phyloP scores from a whole-genome alignment of 1,140 invertebrate species.

The Eumeta japonica region DNA sequence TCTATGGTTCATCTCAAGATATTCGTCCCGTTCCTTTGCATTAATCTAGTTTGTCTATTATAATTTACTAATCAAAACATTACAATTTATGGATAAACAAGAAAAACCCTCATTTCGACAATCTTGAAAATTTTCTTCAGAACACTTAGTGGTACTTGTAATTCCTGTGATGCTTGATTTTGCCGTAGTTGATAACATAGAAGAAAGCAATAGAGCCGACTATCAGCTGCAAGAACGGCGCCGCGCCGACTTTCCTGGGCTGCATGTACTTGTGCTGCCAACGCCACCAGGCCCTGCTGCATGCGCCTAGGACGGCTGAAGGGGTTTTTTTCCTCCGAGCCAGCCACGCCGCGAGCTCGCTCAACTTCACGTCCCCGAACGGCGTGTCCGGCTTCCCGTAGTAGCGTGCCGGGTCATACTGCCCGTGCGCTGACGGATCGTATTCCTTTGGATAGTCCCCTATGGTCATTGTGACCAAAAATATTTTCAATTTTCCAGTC shows the following conservation, averaged over 20 bases:
- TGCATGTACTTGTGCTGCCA: constrained; percentile 87
- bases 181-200: constrained; percentile 79
- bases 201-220: constrained; percentile 69
- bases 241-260: constrained; percentile 69
- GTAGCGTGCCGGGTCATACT: neutral
- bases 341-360: constrained; percentile 80
- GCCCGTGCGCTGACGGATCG: neutral
- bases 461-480: too few species aligned
- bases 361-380: constrained; percentile 81
- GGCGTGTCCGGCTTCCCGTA: constrained; percentile 67
- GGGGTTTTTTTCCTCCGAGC: constrained; percentile 77
- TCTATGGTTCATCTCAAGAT: too few species aligned
- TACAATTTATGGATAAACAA: too few species aligned
- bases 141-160: constrained; percentile 82
- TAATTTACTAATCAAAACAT: too few species aligned
- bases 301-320: constrained; percentile 60
- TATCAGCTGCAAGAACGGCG: constrained; percentile 73
- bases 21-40: too few species aligned
- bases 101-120: too few species aligned
- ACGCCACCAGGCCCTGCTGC: constrained; percentile 82
- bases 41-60: too few species aligned
- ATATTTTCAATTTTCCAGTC: too few species aligned
- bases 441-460: constrained; percentile 2
- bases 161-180: constrained; percentile 69
- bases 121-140: too few species aligned